phyloP scores from a whole-genome alignment of 1,140 invertebrate genomes.

The Pteromalus puparum region DNA sequence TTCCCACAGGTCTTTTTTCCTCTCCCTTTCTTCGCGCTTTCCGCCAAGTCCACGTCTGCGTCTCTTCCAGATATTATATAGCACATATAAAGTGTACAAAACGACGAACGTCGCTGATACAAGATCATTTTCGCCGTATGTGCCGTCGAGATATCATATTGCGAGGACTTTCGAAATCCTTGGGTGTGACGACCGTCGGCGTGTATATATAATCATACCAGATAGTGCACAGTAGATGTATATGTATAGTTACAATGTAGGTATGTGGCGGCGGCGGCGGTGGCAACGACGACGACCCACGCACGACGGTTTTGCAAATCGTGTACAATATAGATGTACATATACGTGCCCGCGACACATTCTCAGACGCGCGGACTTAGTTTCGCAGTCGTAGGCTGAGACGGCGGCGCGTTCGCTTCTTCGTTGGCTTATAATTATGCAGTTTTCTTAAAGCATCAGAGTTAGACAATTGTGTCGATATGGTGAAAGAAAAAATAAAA shows the following conservation, averaged over 20 bases:
- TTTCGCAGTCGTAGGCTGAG: neutral
- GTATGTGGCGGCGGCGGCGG: neutral
- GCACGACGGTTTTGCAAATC: slow-evolving; percentile 2
- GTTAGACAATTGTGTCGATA: neutral
- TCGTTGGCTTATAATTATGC: neutral
- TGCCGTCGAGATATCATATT: neutral
- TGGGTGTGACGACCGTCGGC: neutral
- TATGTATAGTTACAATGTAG: neutral
- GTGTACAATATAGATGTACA: neutral
- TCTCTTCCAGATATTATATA: slow-evolving; percentile 30
- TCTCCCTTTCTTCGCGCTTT: slow-evolving; percentile 40
- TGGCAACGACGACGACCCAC: neutral
- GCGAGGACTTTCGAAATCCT: slow-evolving; percentile 36
- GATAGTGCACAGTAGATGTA: neutral
- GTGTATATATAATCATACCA: neutral
- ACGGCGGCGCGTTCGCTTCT: slow-evolving; percentile 14
- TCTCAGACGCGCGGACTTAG: neutral
- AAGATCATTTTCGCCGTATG: neutral
- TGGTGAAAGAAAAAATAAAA: neutral
- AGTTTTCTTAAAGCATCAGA: neutral
- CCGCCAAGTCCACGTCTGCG: slow-evolving; percentile 12
- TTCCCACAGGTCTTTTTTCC: neutral
- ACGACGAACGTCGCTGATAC: neutral
- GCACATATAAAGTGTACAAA: neutral
- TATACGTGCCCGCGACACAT: neutral